Evolutionary conservation across 2,888 invertebrate species (phyloP).

Genomic region (Suillia variegata): DNA sequence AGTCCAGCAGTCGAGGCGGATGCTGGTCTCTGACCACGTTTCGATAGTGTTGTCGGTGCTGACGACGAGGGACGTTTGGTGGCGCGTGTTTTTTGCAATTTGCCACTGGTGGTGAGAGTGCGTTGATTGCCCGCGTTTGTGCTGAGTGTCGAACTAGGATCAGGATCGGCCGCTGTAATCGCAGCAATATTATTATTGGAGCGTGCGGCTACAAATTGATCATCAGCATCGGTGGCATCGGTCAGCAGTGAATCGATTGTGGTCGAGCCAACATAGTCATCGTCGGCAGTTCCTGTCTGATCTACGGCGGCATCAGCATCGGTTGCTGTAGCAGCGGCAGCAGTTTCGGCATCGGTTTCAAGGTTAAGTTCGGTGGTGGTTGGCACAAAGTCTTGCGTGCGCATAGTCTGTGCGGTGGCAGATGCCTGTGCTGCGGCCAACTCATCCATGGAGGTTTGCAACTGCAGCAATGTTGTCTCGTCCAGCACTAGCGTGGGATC

Average conservation of each 20-base stretch:
- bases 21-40: constrained; percentile 44
- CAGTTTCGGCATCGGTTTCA: constrained; percentile 21
- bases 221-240: constrained; percentile 51
- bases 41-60: constrained; percentile 30
- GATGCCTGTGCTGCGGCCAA: constrained; percentile 48
- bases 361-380: constrained; percentile 45
- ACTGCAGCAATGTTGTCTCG: constrained; percentile 50
- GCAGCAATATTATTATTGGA: constrained; percentile 55
- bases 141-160: constrained; percentile 29
- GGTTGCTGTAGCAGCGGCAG: constrained; percentile 24
- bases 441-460: constrained; percentile 52
- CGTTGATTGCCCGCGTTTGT: constrained; percentile 50
- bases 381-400: constrained; percentile 42
- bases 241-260: constrained; percentile 43
- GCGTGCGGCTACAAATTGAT: constrained; percentile 57
- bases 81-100: constrained; percentile 46
- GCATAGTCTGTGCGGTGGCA: constrained; percentile 41
- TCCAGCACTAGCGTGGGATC: constrained; percentile 52
- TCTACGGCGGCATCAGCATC: constrained; percentile 14
- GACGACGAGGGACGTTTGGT: constrained; percentile 45
- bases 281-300: constrained; percentile 12
- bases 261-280: constrained; percentile 28
- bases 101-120: constrained; percentile 51
- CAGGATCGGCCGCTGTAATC: constrained; percentile 51
- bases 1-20: constrained; percentile 36